Conservation (phyloP, 2,797 vertebrate genomes). For the Rhinoraja longicauda region DNA sequence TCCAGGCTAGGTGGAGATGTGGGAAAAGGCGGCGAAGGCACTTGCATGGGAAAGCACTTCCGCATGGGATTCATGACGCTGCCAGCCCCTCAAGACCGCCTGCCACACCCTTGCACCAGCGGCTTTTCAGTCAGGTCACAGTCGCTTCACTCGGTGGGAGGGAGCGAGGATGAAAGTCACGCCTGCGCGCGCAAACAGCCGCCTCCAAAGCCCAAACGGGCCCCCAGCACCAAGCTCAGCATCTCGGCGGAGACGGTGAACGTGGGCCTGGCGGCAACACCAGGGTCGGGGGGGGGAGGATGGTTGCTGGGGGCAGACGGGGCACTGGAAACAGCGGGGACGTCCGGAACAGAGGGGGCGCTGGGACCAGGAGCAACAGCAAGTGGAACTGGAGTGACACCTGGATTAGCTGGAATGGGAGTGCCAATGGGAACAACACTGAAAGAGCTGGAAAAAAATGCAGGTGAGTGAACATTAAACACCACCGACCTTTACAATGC, state of each 20-base stretch:
- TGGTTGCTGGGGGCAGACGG: not conserved
- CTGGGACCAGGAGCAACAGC: constrained; percentile 66
- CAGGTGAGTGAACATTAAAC: constrained; percentile 54
- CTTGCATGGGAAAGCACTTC: constrained; percentile 82
- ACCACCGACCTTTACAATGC: not conserved
- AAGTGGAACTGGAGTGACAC: constrained; percentile 76
- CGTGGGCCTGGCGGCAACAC: constrained; percentile 67
- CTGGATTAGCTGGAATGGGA: not conserved
- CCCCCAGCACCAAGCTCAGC: constrained; percentile 95
- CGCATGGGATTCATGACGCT: constrained; percentile 94
- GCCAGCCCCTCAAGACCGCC: constrained; percentile 83
- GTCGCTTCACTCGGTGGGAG: constrained; percentile 91
- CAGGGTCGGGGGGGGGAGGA: constrained; percentile 42
- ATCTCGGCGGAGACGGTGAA: constrained; percentile 95
- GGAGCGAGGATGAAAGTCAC: constrained; percentile 82
- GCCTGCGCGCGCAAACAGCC: constrained; percentile 87
- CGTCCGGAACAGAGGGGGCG: not conserved
- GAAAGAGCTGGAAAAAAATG: constrained; percentile 64
- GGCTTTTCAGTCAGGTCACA: constrained; percentile 91
- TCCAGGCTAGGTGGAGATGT: constrained; percentile 86
- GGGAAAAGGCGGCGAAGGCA: constrained; percentile 69
- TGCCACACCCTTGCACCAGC: constrained; percentile 76
- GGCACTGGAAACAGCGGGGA: not conserved
- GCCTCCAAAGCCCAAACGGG: constrained; percentile 90
- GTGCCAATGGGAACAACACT: constrained; percentile 45